Conservation (phyloP, 64 coral and sea anemone species). For the Acropora tenuis region DNA sequence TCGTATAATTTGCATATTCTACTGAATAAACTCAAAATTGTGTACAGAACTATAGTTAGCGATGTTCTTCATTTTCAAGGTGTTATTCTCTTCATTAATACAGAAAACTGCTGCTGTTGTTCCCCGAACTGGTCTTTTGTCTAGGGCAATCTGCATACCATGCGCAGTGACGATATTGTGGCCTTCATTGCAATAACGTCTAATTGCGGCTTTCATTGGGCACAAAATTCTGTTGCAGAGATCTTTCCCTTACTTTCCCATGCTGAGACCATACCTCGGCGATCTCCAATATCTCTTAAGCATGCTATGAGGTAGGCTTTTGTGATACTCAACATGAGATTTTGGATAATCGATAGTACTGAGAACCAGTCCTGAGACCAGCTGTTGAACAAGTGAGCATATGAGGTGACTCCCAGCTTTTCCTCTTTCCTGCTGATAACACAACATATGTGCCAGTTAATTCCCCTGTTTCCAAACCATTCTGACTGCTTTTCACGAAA, state of each 20-base stretch:
- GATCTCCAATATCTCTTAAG: neutral
- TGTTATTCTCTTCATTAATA: neutral
- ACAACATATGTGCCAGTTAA: conserved; percentile 46
- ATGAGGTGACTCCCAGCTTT: neutral
- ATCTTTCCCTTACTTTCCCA: neutral
- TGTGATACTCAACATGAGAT: conserved; percentile 27
- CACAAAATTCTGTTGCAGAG: neutral
- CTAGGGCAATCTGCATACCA: conserved; percentile 8
- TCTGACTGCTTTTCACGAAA: conserved; percentile 45
- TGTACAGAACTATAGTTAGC: neutral
- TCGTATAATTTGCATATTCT: conserved; percentile 72
- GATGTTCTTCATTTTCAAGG: neutral
- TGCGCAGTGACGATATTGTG: neutral
- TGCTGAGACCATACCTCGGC: neutral
- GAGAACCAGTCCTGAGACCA: conserved; percentile 29
- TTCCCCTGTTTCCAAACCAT: conserved; percentile 41
- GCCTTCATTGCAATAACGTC: conserved; percentile 9
- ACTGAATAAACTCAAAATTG: conserved; percentile 13
- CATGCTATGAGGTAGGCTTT: neutral
- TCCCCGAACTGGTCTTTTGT: neutral
- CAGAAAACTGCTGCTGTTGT: conserved; percentile 10
- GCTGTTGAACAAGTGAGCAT: conserved; percentile 32
- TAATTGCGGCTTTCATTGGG: neutral
- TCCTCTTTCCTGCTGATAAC: neutral
- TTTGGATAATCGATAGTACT: conserved; percentile 7